Evolutionary conservation across 2,888 invertebrate genomes (phyloP).

Genomic region (Trissonchulus latispiculum): DNA sequence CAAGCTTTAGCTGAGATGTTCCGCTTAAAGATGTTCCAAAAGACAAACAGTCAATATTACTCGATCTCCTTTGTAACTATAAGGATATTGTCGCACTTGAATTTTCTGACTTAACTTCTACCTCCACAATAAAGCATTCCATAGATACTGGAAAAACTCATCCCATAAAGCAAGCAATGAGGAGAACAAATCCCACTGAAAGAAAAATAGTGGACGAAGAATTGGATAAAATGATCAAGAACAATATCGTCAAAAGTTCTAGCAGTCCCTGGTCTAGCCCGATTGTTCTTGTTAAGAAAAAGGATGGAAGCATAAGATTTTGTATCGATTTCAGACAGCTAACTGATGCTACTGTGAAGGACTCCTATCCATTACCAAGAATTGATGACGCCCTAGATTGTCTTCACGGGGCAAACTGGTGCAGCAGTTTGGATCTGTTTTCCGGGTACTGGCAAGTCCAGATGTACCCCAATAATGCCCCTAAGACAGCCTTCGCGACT

Average conservation of each 20-base stretch:
- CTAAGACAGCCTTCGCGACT: too few relatives aligned
- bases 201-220: neutral
- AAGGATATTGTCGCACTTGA: too few relatives aligned
- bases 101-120: too few relatives aligned
- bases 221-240: neutral
- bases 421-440: neutral
- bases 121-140: too few relatives aligned
- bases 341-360: constrained; percentile 26
- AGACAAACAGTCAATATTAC: too few relatives aligned
- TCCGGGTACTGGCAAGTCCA: neutral
- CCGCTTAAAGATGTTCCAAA: too few relatives aligned
- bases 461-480: neutral
- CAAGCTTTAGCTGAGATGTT: too few relatives aligned
- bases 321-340: constrained; percentile 31
- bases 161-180: too few relatives aligned
- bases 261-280: constrained; percentile 40
- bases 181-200: too few relatives aligned
- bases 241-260: constrained; percentile 28
- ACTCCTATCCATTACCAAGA: constrained; percentile 25
- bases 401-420: neutral
- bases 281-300: constrained; percentile 40
- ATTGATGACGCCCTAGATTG: neutral
- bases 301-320: constrained; percentile 30
- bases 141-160: too few relatives aligned
- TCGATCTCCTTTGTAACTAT: too few relatives aligned